Evolutionary conservation across 2,888 invertebrate species (phyloP).

Genomic region (Eudasyphora cyanicolor): DNA sequence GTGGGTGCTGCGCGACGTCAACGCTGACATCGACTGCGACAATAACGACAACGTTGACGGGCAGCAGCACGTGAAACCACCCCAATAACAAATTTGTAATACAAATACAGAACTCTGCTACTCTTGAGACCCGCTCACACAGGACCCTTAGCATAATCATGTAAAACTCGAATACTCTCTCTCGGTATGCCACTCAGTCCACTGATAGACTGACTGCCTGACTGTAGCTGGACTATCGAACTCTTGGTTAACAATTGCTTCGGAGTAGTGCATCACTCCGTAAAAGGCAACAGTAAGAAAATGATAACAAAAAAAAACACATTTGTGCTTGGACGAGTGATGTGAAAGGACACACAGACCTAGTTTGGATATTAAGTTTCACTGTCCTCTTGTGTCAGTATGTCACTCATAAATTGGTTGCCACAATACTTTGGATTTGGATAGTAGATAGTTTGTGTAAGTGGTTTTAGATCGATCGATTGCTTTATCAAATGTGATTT

Average conservation of each 20-base stretch:
- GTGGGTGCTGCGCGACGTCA: slow-evolving; percentile 56
- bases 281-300: neutral
- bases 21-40: too few relatives aligned
- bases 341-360: neutral
- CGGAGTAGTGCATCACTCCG: too few relatives aligned
- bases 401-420: neutral
- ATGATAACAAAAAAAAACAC: neutral
- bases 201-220: neutral
- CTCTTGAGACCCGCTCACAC: neutral
- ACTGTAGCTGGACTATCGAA: neutral
- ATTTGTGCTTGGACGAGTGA: neutral
- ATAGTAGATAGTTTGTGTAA: too few relatives aligned
- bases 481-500: too few relatives aligned
- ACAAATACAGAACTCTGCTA: slow-evolving; percentile 45
- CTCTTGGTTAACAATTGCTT: neutral
- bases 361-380: neutral
- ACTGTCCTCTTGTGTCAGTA: neutral
- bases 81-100: slow-evolving; percentile 55
- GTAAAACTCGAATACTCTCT: neutral
- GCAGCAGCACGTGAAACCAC: slow-evolving; percentile 64
- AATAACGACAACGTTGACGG: too few relatives aligned
- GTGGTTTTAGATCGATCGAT: too few relatives aligned
- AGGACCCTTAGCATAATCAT: neutral
- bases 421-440: too few relatives aligned
- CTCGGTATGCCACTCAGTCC: too few relatives aligned